Conservation (phyloP, 2,797 vertebrate genomes). For the Etheostoma perlongum region DNA sequence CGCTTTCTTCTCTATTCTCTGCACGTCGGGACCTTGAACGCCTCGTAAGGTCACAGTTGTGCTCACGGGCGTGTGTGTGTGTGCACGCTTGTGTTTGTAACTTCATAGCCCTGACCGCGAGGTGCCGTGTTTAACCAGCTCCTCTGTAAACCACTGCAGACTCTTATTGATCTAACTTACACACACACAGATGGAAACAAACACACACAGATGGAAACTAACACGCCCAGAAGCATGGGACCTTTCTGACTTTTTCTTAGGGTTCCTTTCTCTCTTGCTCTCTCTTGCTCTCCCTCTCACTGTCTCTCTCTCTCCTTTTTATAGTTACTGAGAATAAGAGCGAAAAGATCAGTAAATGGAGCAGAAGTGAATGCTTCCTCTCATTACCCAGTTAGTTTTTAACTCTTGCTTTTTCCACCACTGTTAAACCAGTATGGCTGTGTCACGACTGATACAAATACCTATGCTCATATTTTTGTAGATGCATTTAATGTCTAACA, state of each 20-base stretch:
- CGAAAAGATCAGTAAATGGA: slow-evolving; percentile 64
- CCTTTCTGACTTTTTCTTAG: slow-evolving; percentile 51
- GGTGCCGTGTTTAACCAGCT: slow-evolving; percentile 61
- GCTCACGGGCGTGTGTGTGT: slow-evolving; percentile 1
- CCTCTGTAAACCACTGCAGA: slow-evolving; percentile 46
- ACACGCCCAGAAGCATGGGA: slow-evolving; percentile 52
- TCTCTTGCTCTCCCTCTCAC: background rate
- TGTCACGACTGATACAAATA: background rate
- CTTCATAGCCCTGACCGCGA: slow-evolving; percentile 51
- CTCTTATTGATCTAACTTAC: slow-evolving; percentile 54
- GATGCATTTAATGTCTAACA: background rate
- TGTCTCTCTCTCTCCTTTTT: slow-evolving; percentile 19
- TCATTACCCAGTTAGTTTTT: slow-evolving; percentile 57
- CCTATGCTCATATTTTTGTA: slow-evolving; percentile 15
- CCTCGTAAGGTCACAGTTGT: slow-evolving; percentile 60
- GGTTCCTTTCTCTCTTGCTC: background rate
- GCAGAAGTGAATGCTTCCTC: slow-evolving; percentile 73
- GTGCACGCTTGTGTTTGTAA: slow-evolving; percentile 35
- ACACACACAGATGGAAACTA: too few relatives aligned
- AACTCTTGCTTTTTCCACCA: slow-evolving; percentile 33
- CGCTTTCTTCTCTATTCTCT: slow-evolving; percentile 49
- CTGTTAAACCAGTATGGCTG: slow-evolving; percentile 16
- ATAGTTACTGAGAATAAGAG: slow-evolving; percentile 45
- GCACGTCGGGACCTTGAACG: slow-evolving; percentile 64
- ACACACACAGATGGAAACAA: too few relatives aligned